Percentiles rank a stretch among this genome's conserved stretches.
These are phyloP conservation scores for Agonopterix arenella DNA, from an alignment of 2,888 invertebrate genomes.

Conservation along the genomic window DNA sequence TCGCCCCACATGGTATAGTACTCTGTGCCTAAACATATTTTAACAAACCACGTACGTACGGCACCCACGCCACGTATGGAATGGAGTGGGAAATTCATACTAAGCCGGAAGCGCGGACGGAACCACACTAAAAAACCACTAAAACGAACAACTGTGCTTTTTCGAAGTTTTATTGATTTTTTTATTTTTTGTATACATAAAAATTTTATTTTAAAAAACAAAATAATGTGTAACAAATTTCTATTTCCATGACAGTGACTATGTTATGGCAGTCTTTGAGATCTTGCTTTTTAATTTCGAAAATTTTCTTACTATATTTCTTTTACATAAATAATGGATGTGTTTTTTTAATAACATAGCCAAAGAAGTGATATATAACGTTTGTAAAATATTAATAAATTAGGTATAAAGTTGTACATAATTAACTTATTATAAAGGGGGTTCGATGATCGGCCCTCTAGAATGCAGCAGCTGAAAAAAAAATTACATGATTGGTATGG, in stretches of 20 bases:
- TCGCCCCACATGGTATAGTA: no score
- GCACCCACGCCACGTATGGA: no score
- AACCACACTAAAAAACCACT: not conserved
- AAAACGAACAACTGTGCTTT: slow-evolving; percentile 21
- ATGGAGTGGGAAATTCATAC: no score
- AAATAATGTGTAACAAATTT: slow-evolving; percentile 48
- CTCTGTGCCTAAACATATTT: no score
- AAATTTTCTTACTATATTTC: no score
- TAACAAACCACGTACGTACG: no score
- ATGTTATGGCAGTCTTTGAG: slow-evolving; percentile 69
- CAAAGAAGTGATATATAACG: slow-evolving; percentile 25
- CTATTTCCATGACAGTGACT: slow-evolving; percentile 64
- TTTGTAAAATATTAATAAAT: slow-evolving; percentile 43
- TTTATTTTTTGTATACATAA: slow-evolving; percentile 63
- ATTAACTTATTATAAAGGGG: slow-evolving; percentile 41
- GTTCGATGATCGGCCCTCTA: slow-evolving; percentile 55
- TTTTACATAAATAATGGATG: not conserved
- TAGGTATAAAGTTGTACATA: slow-evolving; percentile 39
- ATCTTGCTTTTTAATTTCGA: slow-evolving; percentile 29
- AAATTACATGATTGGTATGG: slow-evolving; percentile 14
- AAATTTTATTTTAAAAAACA: slow-evolving; percentile 63
- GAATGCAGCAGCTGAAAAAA: slow-evolving; percentile 71
- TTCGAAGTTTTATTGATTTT: slow-evolving; percentile 58
- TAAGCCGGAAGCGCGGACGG: no score
- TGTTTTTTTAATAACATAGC: slow-evolving; percentile 52